Percentiles rank a stretch among this genome's conserved stretches.
phyloP scores from a whole-genome alignment of 2,113 vertebrate species.

The Scalopus aquaticus region DNA sequence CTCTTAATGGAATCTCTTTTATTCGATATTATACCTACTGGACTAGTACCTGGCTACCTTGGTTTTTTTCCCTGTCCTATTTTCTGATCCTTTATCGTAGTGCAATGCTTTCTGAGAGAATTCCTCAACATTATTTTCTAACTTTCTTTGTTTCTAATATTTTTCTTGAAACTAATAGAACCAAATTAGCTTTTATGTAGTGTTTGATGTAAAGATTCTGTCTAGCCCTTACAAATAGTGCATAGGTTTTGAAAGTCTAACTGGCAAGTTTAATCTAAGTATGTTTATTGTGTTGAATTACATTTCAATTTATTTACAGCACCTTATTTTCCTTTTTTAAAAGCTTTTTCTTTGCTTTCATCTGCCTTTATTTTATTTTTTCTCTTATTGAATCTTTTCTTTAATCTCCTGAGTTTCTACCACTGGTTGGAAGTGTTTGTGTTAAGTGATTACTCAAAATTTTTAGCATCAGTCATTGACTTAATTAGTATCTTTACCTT shows the following conservation, averaged over 20 bases:
- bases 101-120: not conserved
- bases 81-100: not conserved
- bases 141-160: not conserved
- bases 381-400: not conserved
- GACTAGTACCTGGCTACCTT: not conserved
- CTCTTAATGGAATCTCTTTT: not conserved
- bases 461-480: not conserved
- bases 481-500: conserved; percentile 6
- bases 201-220: not conserved
- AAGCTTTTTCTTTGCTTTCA: not conserved
- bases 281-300: conserved; percentile 2
- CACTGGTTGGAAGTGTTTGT: not conserved
- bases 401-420: not conserved
- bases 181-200: not conserved
- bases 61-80: not conserved
- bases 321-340: not conserved
- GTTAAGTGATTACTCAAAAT: not conserved
- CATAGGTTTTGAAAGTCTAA: not conserved
- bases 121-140: conserved; percentile 21
- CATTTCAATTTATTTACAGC: not conserved
- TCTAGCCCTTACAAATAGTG: not conserved
- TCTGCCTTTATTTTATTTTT: not conserved
- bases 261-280: not conserved
- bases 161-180: conserved; percentile 2
- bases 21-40: not conserved